Evolutionary conservation across 1,140 invertebrate species (phyloP).

Genomic region (Drosophila saltans): DNA sequence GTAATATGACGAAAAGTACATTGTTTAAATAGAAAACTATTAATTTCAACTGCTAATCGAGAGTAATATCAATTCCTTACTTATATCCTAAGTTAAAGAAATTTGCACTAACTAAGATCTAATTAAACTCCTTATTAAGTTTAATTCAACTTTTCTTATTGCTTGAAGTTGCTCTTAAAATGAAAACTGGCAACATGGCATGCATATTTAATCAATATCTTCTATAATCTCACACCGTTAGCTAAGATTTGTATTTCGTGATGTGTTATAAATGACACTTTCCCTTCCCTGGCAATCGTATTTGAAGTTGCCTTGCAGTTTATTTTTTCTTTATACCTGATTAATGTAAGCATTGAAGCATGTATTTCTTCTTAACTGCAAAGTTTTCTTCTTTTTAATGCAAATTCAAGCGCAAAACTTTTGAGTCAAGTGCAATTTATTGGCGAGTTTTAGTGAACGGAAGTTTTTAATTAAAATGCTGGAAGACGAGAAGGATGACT

Average conservation of each 20-base stretch:
- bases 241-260: not conserved
- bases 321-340: slow-evolving; percentile 8
- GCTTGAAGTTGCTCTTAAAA: not conserved
- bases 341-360: slow-evolving; percentile 61
- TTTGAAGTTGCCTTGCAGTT: not conserved
- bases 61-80: too few species aligned
- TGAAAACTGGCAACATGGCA: not conserved
- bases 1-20: too few species aligned
- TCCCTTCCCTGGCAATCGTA: not conserved
- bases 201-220: not conserved
- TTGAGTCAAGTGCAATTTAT: slow-evolving; percentile 48
- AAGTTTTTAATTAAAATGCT: slow-evolving; percentile 69
- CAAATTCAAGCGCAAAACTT: slow-evolving; percentile 36
- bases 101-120: not conserved
- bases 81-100: not conserved
- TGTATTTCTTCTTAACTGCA: slow-evolving; percentile 36
- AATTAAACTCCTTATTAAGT: not conserved
- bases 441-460: slow-evolving; percentile 46
- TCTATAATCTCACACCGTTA: not conserved
- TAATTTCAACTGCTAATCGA: too few species aligned
- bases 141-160: too few species aligned
- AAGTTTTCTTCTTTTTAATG: slow-evolving; percentile 12
- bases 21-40: too few species aligned
- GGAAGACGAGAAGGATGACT: not conserved
- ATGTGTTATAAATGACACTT: not conserved